Evolutionary conservation across 2,113 vertebrate genomes (phyloP), one percentile per base, ranked within the genome.

Genomic region (Nycticorax nycticorax): DNA sequence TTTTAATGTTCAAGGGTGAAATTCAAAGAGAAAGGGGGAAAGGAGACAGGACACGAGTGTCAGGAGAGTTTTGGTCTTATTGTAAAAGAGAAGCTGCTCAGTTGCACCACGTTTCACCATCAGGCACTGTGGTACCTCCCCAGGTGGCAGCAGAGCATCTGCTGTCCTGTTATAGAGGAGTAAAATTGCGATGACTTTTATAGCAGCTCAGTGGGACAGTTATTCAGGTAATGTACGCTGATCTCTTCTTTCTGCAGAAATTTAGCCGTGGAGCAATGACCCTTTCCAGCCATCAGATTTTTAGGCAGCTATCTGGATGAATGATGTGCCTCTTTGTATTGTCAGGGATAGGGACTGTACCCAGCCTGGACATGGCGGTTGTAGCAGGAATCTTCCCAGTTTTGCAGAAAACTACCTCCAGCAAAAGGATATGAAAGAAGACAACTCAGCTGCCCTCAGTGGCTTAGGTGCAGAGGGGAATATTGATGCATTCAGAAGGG

Each of bases 281-380:
- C 20, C 12, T 67, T 57, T 63, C 41, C 43, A 81, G 47, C 43
- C 24, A 27, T 32, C 37, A 45, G 66, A 22, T 28, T 85, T 85
- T 67, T 45, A 66, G 62, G 52, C 27, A 74, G 50, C 27, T 74
- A 19, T 73, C 39, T 74, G 53, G 43, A 64, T 59, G 22, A 91
- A 41, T 9, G 52, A 24, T 18, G 7, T 9, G 14, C 6, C 26
- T 66, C 23, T 72, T 72, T 55, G 11, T 57, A 48, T 41, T 39
- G 10, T 18, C 35, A 71, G 69, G 15, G 2, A 12, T 21, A 72
- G 41, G 37, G 47, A 33, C 22, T 1, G 4, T 27, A n/a, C 4
- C 12, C n/a, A 68, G 32, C 10, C 41, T 35, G 30, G 55, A 52
- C 60, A 69, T 0, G 1, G 14, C 2, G 3, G 6, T 18, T 2